A percentile compares a stretch with the other conserved stretches of the same genome.
These are phyloP conservation scores for Lamprotornis superbus DNA, from an alignment of 2,113 vertebrate genomes.

Conservation along the genomic window DNA sequence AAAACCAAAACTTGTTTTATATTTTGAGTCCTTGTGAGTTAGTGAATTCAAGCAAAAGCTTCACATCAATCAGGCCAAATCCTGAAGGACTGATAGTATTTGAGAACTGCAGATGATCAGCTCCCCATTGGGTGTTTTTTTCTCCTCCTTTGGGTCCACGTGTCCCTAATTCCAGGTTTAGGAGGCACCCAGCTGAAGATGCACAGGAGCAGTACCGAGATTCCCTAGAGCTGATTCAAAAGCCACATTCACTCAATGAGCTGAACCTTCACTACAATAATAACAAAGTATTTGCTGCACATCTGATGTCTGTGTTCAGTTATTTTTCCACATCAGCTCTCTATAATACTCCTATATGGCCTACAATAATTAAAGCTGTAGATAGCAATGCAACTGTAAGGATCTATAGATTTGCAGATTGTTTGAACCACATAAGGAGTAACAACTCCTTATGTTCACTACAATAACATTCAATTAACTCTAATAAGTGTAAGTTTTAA, in stretches of 20 bases:
- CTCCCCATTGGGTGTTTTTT: neutral
- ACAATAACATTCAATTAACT: constrained; percentile 32
- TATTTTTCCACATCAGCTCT: neutral
- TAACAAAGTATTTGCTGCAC: neutral
- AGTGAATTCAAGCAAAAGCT: neutral
- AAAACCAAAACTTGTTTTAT: neutral
- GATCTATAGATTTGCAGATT: neutral
- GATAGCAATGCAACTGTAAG: neutral
- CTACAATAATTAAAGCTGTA: neutral
- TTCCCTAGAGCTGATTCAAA: neutral
- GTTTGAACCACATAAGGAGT: neutral
- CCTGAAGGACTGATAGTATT: neutral
- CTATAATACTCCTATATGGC: neutral
- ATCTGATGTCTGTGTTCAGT: neutral
- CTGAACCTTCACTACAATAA: neutral
- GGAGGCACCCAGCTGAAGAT: neutral
- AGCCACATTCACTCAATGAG: rapidly evolving
- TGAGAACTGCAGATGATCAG: neutral
- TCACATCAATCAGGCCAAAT: neutral
- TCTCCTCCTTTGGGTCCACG: neutral
- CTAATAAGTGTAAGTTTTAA: constrained; percentile 11
- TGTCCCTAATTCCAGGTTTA: neutral
- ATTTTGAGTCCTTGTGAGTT: neutral
- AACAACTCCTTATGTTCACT: neutral
- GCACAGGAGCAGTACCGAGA: neutral